Evolutionary conservation across 1,140 invertebrate genomes (phyloP).

Genomic region (Drosophila azteca): DNA sequence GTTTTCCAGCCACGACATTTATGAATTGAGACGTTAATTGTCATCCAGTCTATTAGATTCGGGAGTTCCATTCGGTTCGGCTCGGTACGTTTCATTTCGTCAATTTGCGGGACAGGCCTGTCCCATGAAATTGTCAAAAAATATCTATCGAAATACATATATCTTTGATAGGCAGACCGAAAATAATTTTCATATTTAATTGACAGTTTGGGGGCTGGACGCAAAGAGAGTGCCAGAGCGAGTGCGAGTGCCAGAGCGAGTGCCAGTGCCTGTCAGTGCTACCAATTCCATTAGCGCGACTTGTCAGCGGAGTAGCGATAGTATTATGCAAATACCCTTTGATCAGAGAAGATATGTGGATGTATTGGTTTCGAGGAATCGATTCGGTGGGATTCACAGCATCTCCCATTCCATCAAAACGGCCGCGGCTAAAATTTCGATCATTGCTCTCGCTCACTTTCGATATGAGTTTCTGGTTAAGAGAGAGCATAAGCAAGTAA

Average conservation of each 20-base stretch:
- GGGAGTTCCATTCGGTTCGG: too few species aligned
- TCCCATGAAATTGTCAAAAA: slow-evolving; percentile 72
- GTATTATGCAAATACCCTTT: slow-evolving; percentile 14
- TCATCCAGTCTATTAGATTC: slow-evolving; percentile 30
- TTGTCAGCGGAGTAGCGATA: slow-evolving; percentile 42
- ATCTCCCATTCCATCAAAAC: too few species aligned
- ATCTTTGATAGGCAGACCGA: slow-evolving; percentile 47
- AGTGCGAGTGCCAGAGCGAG: neutral
- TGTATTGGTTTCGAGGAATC: neutral
- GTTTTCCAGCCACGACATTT: slow-evolving; percentile 45
- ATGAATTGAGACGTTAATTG: slow-evolving; percentile 74
- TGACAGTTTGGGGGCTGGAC: slow-evolving; percentile 54
- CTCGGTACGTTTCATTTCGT: neutral
- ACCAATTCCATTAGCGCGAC: slow-evolving; percentile 64
- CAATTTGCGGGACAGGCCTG: slow-evolving; percentile 47
- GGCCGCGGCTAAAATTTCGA: too few species aligned
- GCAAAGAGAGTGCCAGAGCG: slow-evolving; percentile 25
- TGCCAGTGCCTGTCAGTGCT: slow-evolving; percentile 48
- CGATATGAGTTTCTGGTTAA: too few species aligned
- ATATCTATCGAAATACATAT: neutral
- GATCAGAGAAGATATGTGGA: neutral
- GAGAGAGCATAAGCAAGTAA: too few species aligned
- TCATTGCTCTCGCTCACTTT: too few species aligned
- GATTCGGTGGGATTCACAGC: too few species aligned
- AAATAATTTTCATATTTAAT: slow-evolving; percentile 71